These are phyloP conservation scores for Haliclona indistincta DNA, from an alignment of 37 sponge, comb jelly and placozoan genomes.

Conservation along the genomic window DNA sequence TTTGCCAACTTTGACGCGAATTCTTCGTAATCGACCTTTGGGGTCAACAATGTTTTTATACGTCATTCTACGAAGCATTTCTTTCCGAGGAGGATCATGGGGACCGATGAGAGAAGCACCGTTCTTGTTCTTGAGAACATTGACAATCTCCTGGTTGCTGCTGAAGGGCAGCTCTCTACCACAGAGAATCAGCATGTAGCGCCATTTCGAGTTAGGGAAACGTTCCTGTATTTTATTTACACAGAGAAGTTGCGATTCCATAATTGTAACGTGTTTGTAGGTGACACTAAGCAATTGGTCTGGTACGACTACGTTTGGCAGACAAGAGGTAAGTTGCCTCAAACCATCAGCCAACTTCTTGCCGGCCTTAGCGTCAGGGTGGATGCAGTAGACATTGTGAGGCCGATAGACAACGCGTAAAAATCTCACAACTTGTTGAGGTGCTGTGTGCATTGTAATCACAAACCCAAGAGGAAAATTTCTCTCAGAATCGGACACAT, in stretches of 20 bases:
- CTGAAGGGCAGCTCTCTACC: too few relatives aligned
- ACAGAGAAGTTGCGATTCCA: slow-evolving; percentile 47
- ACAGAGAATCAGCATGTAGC: too few relatives aligned
- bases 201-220: too few relatives aligned
- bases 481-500: slow-evolving; percentile 17
- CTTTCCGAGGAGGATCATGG: too few relatives aligned
- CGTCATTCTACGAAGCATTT: too few relatives aligned
- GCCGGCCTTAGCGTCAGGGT: slow-evolving; percentile 24
- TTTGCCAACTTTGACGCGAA: too few relatives aligned
- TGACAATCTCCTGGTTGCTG: too few relatives aligned
- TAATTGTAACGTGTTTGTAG: slow-evolving; percentile 12
- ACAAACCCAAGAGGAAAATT: slow-evolving; percentile 24
- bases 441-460: slow-evolving; percentile 11
- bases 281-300: slow-evolving; percentile 9
- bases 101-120: too few relatives aligned
- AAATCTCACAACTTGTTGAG: slow-evolving; percentile 27
- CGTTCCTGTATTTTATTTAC: too few relatives aligned
- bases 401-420: slow-evolving; percentile 34
- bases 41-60: too few relatives aligned
- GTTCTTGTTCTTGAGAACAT: too few relatives aligned
- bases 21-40: too few relatives aligned
- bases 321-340: slow-evolving; percentile 10
- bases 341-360: neutral
- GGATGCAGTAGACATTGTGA: slow-evolving; percentile 43
- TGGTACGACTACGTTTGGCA: slow-evolving; percentile 25